phyloP scores from a whole-genome alignment of 1,140 invertebrate genomes.

The Aphelinus certus region DNA sequence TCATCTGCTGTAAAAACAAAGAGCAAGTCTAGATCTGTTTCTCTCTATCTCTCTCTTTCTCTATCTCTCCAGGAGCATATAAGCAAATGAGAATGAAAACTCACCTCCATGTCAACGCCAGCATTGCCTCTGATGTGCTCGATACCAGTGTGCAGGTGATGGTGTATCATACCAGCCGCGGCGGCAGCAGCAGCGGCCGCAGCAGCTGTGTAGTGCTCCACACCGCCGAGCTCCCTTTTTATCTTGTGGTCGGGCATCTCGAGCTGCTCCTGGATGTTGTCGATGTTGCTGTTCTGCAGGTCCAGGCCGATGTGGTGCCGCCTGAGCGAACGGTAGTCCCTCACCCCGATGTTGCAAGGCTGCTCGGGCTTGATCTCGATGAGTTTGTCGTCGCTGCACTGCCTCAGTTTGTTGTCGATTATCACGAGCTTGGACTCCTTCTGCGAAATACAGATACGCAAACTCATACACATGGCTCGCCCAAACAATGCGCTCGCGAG shows the following conservation, averaged over 20 bases:
- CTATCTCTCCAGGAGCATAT: no score
- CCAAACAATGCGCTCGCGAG: no score
- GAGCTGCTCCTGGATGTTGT: conserved; percentile 28
- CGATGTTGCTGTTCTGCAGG: conserved; percentile 36
- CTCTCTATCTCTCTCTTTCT: background rate
- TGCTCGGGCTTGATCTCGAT: conserved; percentile 31
- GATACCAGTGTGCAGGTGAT: conserved; percentile 35
- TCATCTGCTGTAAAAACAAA: conserved; percentile 51
- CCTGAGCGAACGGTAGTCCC: conserved; percentile 36
- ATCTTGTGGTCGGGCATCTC: conserved; percentile 36
- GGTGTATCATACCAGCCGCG: conserved; percentile 39
- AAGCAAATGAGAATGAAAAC: background rate
- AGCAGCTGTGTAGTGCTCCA: conserved; percentile 23
- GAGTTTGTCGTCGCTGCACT: conserved; percentile 27
- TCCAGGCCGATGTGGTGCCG: conserved; percentile 38
- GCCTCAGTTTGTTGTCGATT: conserved; percentile 32
- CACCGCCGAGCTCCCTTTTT: conserved; percentile 34
- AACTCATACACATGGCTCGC: no score
- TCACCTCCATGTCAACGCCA: conserved; percentile 37
- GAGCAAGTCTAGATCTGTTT: background rate
- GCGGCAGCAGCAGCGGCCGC: conserved; percentile 33
- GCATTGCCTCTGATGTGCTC: conserved; percentile 37
- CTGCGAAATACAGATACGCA: background rate
- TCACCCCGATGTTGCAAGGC: conserved; percentile 23
- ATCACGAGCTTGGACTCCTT: conserved; percentile 30